phyloP scores from a whole-genome alignment of 1,140 invertebrate species.

The Drosophila littoralis region DNA sequence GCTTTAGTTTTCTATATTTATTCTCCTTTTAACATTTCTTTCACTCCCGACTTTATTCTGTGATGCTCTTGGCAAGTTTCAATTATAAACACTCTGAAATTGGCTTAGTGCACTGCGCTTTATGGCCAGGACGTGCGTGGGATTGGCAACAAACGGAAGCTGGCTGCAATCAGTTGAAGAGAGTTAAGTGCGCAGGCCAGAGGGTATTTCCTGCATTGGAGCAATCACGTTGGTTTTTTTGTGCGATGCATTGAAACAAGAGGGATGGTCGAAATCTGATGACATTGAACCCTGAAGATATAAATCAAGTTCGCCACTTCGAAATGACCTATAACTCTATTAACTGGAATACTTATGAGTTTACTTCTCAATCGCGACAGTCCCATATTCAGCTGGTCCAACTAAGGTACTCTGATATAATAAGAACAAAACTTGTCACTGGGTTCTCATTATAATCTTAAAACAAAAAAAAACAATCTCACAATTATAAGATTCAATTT shows the following conservation, averaged over 20 bases:
- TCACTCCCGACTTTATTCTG: neutral
- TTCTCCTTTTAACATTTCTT: neutral
- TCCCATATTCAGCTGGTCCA: neutral
- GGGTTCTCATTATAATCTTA: too few species aligned
- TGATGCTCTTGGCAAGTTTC: conserved; percentile 41
- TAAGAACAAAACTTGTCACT: neutral
- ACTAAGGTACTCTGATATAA: neutral
- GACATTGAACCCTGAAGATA: neutral
- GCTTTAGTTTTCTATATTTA: conserved; percentile 7
- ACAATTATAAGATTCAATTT: conserved; percentile 6
- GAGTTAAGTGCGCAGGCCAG: neutral
- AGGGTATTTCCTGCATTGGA: neutral
- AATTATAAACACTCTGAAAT: conserved; percentile 71
- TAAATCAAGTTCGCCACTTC: neutral
- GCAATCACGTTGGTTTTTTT: conserved; percentile 31
- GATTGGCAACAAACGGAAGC: conserved; percentile 51
- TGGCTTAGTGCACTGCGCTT: conserved; percentile 57
- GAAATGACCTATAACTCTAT: too few species aligned
- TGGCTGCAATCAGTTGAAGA: conserved; percentile 30
- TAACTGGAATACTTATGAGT: too few species aligned
- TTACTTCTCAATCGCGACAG: neutral
- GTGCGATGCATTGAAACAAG: conserved; percentile 7
- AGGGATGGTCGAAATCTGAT: neutral
- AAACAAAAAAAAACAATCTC: neutral
- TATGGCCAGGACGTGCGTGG: conserved; percentile 58